Conservation (phyloP, 37 sponge, comb jelly and placozoan species). For the Agelas oroides region DNA sequence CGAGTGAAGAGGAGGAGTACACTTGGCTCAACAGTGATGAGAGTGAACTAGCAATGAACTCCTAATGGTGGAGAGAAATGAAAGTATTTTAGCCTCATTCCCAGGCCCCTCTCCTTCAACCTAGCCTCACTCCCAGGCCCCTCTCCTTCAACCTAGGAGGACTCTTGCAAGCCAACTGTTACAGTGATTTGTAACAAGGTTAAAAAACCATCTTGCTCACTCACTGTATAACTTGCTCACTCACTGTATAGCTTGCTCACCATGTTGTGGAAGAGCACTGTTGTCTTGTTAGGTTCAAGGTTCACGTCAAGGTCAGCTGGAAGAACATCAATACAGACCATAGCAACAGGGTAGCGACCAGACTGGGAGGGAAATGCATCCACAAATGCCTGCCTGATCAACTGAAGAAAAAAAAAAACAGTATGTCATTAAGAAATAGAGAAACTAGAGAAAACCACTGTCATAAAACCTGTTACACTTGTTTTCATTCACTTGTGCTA, state of each 20-base stretch:
- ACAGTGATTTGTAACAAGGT: too few relatives aligned
- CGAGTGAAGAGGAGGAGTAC: neutral
- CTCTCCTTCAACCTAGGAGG: too few relatives aligned
- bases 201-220: too few relatives aligned
- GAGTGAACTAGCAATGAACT: slow-evolving; percentile 24
- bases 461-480: too few relatives aligned
- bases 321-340: slow-evolving; percentile 33
- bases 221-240: too few relatives aligned
- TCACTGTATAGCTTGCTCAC: slow-evolving; percentile 39
- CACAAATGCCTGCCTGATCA: slow-evolving; percentile 31
- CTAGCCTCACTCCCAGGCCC: too few relatives aligned
- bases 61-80: neutral
- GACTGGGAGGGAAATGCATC: slow-evolving; percentile 23
- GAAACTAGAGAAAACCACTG: neutral
- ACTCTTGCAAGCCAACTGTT: too few relatives aligned
- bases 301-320: slow-evolving; percentile 68
- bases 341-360: slow-evolving; percentile 54
- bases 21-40: slow-evolving; percentile 26
- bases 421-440: neutral
- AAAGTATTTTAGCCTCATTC: too few relatives aligned
- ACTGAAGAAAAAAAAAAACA: slow-evolving; percentile 13
- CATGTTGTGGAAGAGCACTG: slow-evolving; percentile 50
- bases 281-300: slow-evolving; percentile 70
- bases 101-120: too few relatives aligned
- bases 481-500: too few relatives aligned